Percentiles rank a stretch among this genome's conserved stretches.
phyloP scores from a whole-genome alignment of 2,888 invertebrate genomes.

The Noctuana brunneofusca region DNA sequence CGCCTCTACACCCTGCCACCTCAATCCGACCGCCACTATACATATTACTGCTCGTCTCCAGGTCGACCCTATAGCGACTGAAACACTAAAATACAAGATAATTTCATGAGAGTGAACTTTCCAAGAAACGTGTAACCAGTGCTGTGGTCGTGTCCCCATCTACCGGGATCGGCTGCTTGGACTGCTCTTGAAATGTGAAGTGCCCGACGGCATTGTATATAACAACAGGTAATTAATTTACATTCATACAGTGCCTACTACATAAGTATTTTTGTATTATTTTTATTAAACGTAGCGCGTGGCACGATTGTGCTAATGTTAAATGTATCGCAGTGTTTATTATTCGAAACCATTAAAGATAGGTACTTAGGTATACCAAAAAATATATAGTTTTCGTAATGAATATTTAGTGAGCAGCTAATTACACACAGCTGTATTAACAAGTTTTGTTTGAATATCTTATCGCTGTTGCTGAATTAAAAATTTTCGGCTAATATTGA shows the following conservation, averaged over 20 bases:
- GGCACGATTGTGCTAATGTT: not conserved
- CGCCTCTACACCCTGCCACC: constrained; percentile 58
- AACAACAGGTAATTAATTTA: constrained; percentile 39
- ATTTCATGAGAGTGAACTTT: constrained; percentile 22
- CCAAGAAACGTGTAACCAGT: constrained; percentile 14
- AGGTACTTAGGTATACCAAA: constrained; percentile 8
- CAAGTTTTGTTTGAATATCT: constrained; percentile 2
- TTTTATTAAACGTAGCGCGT: not conserved
- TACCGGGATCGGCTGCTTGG: not conserved
- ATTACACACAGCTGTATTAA: constrained; percentile 30
- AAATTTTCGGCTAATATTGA: constrained; percentile 6
- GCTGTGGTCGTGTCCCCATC: constrained; percentile 1
- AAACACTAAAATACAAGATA: constrained; percentile 3
- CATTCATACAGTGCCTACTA: not conserved
- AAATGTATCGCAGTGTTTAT: constrained; percentile 9
- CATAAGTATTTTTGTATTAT: not conserved
- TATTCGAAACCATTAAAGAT: constrained; percentile 15
- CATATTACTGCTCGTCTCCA: constrained; percentile 8
- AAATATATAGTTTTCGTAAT: constrained; percentile 15
- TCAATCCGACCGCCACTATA: constrained; percentile 6
- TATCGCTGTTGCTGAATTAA: constrained; percentile 5
- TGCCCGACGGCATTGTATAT: constrained; percentile 15
- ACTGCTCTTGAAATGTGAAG: constrained; percentile 35
- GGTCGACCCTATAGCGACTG: constrained; percentile 2
- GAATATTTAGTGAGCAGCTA: constrained; percentile 34